phyloP scores from a whole-genome alignment of 2,797 vertebrate species.

The Eulemur rubriventer region DNA sequence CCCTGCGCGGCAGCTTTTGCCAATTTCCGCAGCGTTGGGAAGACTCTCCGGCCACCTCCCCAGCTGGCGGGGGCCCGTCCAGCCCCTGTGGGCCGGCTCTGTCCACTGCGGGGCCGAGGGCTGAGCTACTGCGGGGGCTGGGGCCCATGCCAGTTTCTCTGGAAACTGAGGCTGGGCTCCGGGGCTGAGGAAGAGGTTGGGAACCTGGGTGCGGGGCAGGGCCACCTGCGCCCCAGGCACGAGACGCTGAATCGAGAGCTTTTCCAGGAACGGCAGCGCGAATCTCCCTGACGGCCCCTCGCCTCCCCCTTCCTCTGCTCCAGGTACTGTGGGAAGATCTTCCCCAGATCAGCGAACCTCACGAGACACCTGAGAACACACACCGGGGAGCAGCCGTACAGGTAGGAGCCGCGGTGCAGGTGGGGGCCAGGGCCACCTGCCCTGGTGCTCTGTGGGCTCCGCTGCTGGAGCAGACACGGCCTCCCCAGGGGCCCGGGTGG shows the following conservation, averaged over 20 bases:
- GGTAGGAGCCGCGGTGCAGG: slow-evolving; percentile 84
- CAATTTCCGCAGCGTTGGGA: accelerated
- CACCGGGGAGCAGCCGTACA: slow-evolving; percentile 99
- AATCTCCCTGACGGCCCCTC: neutral
- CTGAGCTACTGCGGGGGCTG: accelerated
- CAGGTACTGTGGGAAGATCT: slow-evolving; percentile 99
- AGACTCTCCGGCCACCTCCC: too few relatives aligned
- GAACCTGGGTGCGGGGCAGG: accelerated
- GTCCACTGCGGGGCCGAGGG: accelerated
- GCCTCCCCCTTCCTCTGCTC: neutral
- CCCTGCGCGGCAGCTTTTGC: neutral
- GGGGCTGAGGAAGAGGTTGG: neutral
- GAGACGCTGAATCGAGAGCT: accelerated
- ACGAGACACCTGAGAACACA: slow-evolving; percentile 99
- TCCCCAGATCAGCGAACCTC: slow-evolving; percentile 98
- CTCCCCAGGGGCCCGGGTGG: neutral
- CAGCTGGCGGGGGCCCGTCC: neutral
- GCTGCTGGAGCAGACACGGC: too few relatives aligned
- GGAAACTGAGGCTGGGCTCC: neutral
- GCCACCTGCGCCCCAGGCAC: accelerated
- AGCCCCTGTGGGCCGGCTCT: accelerated
- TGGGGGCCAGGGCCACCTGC: neutral
- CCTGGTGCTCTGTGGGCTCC: neutral
- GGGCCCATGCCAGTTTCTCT: neutral
- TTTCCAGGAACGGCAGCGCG: accelerated